Evolutionary conservation across 53 echinoderm and acorn worm genomes (phyloP).

Genomic region (Temnopleurus reevesii): DNA sequence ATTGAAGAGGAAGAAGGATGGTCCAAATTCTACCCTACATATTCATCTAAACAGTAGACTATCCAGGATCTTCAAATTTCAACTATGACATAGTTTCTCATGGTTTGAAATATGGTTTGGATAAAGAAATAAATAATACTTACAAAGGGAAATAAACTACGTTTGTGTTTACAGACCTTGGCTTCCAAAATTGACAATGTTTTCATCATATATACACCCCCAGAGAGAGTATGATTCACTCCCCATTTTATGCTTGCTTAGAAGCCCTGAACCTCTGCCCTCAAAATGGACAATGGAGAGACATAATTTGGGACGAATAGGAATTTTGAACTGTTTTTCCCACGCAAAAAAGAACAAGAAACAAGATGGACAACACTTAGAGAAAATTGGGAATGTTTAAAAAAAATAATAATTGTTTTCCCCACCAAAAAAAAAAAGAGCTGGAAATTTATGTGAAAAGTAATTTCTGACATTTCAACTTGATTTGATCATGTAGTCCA

Average conservation of each 20-base stretch:
- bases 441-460: too few species aligned
- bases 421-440: neutral
- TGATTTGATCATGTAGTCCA: neutral
- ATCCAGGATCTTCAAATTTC: neutral
- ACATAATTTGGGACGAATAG: neutral
- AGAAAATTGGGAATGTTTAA: too few species aligned
- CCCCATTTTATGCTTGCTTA: slow-evolving; percentile 26
- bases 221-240: neutral
- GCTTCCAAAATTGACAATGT: neutral
- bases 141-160: neutral
- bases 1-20: neutral
- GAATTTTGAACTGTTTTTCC: neutral
- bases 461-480: too few species aligned
- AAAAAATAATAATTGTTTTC: neutral
- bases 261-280: slow-evolving; percentile 17
- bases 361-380: slow-evolving; percentile 5
- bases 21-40: neutral
- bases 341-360: neutral
- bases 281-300: slow-evolving; percentile 10
- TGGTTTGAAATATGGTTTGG: neutral
- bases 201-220: neutral
- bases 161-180: neutral
- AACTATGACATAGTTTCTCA: neutral
- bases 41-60: too few species aligned
- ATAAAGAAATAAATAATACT: neutral